These are phyloP conservation scores for Anagyrus pseudococci DNA, from an alignment of 2,888 invertebrate species.

Conservation along the genomic window DNA sequence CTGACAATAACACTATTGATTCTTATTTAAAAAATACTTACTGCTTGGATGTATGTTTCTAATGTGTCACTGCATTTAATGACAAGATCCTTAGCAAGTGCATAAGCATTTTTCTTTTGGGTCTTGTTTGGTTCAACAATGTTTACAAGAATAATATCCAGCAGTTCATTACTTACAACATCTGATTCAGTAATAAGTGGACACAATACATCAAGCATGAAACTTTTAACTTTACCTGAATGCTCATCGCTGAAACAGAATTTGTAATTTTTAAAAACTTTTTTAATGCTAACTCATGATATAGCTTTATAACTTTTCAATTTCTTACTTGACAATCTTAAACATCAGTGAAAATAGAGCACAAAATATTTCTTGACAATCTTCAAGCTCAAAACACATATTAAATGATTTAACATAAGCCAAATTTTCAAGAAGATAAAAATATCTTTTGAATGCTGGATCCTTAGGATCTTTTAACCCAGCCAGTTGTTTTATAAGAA, in stretches of 20 bases:
- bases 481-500: conserved; percentile 90
- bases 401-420: conserved; percentile 98
- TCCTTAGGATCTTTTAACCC: conserved; percentile 96
- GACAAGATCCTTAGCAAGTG: conserved; percentile 89
- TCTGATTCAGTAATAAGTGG: conserved; percentile 96
- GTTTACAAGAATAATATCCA: conserved; percentile 92
- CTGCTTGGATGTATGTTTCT: conserved; percentile 93
- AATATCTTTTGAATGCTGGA: conserved; percentile 96
- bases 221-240: conserved; percentile 93
- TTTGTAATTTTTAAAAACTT: background rate
- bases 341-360: conserved; percentile 93
- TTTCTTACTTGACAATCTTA: conserved; percentile 92
- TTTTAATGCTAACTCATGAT: background rate
- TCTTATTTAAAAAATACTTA: conserved; percentile 62
- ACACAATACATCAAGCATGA: conserved; percentile 94
- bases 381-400: conserved; percentile 97
- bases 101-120: conserved; percentile 87
- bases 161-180: conserved; percentile 89
- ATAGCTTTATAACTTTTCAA: too few species aligned
- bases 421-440: conserved; percentile 94
- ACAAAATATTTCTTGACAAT: conserved; percentile 96
- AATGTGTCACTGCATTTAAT: conserved; percentile 90
- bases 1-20: too few species aligned
- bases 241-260: conserved; percentile 81
- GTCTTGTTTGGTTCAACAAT: conserved; percentile 93